Percentiles rank a stretch among this genome's conserved stretches.
Evolutionary conservation across 2,888 invertebrate species (phyloP).

Genomic region (Homarus gammarus): DNA sequence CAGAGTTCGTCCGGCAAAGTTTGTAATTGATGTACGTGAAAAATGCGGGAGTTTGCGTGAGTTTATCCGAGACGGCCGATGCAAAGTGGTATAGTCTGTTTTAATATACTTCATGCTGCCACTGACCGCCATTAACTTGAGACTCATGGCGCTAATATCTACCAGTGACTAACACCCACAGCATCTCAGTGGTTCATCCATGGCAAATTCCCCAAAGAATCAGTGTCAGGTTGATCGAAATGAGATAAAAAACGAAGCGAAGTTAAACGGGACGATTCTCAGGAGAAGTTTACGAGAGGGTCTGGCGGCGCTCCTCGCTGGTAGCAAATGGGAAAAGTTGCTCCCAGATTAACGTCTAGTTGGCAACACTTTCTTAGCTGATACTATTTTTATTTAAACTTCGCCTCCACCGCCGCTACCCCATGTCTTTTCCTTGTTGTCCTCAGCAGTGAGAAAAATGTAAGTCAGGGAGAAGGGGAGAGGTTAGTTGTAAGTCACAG

Average conservation of each 20-base stretch:
- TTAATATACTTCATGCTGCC: neutral
- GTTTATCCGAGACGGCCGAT: neutral
- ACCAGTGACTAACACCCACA: neutral
- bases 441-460: neutral
- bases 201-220: neutral
- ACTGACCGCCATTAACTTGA: too few species aligned
- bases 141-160: neutral
- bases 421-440: neutral
- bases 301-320: neutral
- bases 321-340: constrained; percentile 46
- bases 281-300: neutral
- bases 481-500: too few species aligned
- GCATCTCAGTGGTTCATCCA: neutral
- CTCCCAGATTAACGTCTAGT: constrained; percentile 46
- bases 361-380: constrained; percentile 52
- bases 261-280: neutral
- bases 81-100: neutral
- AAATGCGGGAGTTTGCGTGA: constrained; percentile 27
- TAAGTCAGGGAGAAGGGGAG: neutral
- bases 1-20: constrained; percentile 32
- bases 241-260: neutral
- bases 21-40: constrained; percentile 45
- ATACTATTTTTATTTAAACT: constrained; percentile 30
- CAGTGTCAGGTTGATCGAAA: neutral
- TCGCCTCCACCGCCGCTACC: neutral